Evolutionary conservation across 2,888 invertebrate genomes (phyloP).

Genomic region (Drosophila suboccidentalis): DNA sequence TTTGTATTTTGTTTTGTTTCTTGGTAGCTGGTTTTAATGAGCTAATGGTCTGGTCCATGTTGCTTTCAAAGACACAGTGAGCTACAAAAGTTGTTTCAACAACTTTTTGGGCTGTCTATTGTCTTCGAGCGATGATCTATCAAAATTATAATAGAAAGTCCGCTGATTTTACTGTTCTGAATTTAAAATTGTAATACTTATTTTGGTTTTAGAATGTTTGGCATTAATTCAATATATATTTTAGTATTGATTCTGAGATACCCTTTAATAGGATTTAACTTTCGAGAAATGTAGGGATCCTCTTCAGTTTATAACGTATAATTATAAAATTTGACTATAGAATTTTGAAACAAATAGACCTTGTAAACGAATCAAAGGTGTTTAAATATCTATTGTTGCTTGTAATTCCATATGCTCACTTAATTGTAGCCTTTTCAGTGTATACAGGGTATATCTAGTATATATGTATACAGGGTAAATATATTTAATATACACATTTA

Average conservation of each 20-base stretch:
- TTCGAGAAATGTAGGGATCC: too few species aligned
- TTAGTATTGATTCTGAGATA: too few species aligned
- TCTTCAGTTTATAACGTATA: too few species aligned
- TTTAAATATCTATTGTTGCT: too few species aligned
- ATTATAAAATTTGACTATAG: too few species aligned
- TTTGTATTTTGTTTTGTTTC: conserved; percentile 6
- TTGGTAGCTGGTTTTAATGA: conserved; percentile 44
- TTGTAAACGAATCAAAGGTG: background rate
- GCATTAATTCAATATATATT: background rate
- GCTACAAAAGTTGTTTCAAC: conserved; percentile 29
- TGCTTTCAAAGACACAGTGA: conserved; percentile 14
- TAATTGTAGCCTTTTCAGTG: background rate
- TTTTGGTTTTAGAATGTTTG: background rate
- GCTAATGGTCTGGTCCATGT: conserved; percentile 41
- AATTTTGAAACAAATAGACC: too few species aligned
- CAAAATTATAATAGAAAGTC: conserved; percentile 40
- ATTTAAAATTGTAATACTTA: conserved; percentile 25
- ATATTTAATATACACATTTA: background rate
- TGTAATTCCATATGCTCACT: background rate
- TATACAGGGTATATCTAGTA: too few species aligned
- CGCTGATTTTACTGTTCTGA: conserved; percentile 18
- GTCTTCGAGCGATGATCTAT: conserved; percentile 24
- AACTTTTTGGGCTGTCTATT: conserved; percentile 27
- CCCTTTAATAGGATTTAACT: background rate
- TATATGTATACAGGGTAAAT: too few species aligned